phyloP scores from a whole-genome alignment of 2,888 invertebrate species.

The Oasisia sp. region DNA sequence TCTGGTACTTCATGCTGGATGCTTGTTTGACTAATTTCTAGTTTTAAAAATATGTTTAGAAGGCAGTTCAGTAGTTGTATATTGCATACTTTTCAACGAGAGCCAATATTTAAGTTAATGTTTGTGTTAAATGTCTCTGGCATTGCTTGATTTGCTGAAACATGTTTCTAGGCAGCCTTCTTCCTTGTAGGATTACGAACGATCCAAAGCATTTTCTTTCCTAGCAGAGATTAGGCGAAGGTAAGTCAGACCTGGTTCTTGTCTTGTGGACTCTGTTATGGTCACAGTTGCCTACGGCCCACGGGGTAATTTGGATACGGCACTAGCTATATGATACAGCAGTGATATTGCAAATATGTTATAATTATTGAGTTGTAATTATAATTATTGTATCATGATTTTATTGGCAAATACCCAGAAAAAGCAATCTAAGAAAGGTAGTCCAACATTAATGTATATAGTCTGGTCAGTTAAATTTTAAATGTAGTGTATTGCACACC shows the following conservation, averaged over 20 bases:
- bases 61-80: neutral
- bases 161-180: neutral
- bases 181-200: conserved; percentile 86
- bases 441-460: no score
- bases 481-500: neutral
- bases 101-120: neutral
- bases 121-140: neutral
- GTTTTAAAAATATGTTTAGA: neutral
- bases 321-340: no score
- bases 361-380: no score
- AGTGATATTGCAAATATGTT: no score
- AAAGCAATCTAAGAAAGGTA: no score
- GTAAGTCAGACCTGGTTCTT: conserved; percentile 45
- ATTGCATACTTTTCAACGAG: neutral
- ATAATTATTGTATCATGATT: no score
- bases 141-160: neutral
- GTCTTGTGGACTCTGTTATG: neutral
- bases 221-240: conserved; percentile 84
- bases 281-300: no score
- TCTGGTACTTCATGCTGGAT: neutral
- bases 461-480: no score
- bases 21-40: neutral
- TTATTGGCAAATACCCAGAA: no score
- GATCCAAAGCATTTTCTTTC: conserved; percentile 89
- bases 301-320: no score